Conservation (phyloP, 2,888 invertebrate genomes). For the Oscheius sp. region DNA sequence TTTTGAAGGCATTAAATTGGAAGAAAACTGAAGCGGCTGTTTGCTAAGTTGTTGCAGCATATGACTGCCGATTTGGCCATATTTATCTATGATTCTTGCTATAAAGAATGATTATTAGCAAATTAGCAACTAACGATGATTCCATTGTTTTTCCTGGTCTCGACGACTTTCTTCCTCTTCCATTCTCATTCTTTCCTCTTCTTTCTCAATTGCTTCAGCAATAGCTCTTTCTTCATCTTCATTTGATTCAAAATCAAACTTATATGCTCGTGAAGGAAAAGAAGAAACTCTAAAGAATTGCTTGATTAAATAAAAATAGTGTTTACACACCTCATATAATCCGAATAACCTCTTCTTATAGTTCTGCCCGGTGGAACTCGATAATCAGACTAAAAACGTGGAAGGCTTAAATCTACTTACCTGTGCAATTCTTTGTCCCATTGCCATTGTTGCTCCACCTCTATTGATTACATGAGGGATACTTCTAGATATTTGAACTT, state of each 20-base stretch:
- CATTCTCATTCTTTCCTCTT: constrained; percentile 35
- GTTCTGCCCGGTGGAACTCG: not conserved
- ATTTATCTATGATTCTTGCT: constrained; percentile 30
- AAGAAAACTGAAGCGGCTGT: constrained; percentile 33
- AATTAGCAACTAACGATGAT: constrained; percentile 14
- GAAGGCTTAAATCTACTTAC: not conserved
- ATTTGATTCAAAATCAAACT: constrained; percentile 56
- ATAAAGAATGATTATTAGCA: not conserved
- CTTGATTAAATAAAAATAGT: not conserved
- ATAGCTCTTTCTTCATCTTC: constrained; percentile 60
- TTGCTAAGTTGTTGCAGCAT: constrained; percentile 22
- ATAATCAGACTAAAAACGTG: not conserved
- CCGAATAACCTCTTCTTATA: not conserved
- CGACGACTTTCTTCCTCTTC: constrained; percentile 32
- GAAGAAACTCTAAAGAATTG: not conserved
- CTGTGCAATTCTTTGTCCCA: constrained; percentile 32
- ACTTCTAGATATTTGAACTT: no score
- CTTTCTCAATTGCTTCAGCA: constrained; percentile 54
- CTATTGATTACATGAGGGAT: no score
- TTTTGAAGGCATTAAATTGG: constrained; percentile 43
- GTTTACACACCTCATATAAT: not conserved
- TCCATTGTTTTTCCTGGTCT: constrained; percentile 20
- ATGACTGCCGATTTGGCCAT: constrained; percentile 19
- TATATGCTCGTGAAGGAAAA: constrained; percentile 29
- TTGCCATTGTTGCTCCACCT: constrained; percentile 40